Evolutionary conservation across 2,797 vertebrate genomes (phyloP), one percentile per base, ranked within the genome.

Genomic region (Scomberomorus guttatus): DNA sequence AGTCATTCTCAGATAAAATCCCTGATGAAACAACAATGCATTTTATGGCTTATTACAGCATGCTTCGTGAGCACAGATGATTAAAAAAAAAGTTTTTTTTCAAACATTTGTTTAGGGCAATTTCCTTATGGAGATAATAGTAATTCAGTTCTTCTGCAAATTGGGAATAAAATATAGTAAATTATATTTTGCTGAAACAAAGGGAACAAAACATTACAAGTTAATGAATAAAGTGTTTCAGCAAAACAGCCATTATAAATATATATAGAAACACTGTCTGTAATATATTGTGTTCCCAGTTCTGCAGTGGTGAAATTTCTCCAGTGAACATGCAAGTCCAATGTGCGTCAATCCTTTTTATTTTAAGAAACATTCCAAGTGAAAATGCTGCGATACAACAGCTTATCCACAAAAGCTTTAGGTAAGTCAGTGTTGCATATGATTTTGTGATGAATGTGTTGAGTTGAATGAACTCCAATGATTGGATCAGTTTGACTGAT

Each of bases 1-100:
- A 89, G 83, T 94, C 91, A 92, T 90, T 92, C 91, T 87, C 72
- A 84, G 83, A 87, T 87, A 89, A 90, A 92, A 85, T 93, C 92
- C 93, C 90, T 94, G 90, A 94, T 89, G 63, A 90, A 83, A 87
- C 79, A 89, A 89, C 65, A 83, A 82, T 87, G 84, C 71, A 85
- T 84, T 74, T 76, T 77, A 90, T 91, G 90, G 90, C 89, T 89
- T 91, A 78, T 85, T 75, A 79, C 75, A 62, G 85, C 94, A 94
- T 94, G 94, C 94, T 93, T 88, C 14, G 86, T 88, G 89, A 90
- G 91, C 86, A 90, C 83, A 92, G 75, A 90, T 55, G 50, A 87
- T 62, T 32, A 15, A 58, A 79, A 58, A 71, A 72, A 37, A 56
- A 48, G 6, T 79, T 17, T 48, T 17, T 48, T 18, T 44, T 72